Conservation (phyloP, 2,888 invertebrate genomes). For the Anarsia innoxiella region DNA sequence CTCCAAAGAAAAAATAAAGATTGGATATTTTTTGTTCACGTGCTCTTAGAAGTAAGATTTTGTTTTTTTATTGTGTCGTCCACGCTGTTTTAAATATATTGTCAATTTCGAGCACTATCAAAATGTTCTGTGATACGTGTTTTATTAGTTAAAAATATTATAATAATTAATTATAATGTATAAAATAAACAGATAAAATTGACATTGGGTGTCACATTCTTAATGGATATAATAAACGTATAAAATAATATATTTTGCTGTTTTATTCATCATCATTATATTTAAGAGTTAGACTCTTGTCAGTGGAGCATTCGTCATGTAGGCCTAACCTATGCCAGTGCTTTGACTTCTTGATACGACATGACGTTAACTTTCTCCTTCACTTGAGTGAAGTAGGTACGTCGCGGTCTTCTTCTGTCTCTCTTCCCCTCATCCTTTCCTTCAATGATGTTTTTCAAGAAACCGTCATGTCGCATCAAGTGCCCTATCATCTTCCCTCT, state of each 20-base stretch:
- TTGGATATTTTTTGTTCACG: constrained; percentile 3
- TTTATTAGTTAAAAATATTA: constrained; percentile 50
- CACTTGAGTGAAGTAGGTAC: neutral
- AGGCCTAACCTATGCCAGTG: neutral
- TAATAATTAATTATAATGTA: constrained; percentile 22
- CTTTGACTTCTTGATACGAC: neutral
- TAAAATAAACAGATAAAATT: constrained; percentile 30
- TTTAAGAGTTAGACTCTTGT: neutral
- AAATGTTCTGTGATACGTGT: constrained; percentile 72
- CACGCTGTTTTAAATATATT: constrained; percentile 46
- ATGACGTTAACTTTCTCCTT: neutral
- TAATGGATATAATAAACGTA: constrained; percentile 65
- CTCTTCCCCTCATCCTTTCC: too few relatives aligned
- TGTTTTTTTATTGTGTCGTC: constrained; percentile 35
- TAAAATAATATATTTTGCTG: constrained; percentile 24
- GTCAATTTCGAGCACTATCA: constrained; percentile 73
- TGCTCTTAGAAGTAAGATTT: constrained; percentile 4
- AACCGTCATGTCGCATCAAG: too few relatives aligned
- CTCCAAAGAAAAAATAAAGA: too few relatives aligned
- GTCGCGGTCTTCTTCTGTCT: too few relatives aligned
- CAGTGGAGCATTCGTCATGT: neutral
- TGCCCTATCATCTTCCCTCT: too few relatives aligned
- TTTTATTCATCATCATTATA: neutral
- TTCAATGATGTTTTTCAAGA: too few relatives aligned
- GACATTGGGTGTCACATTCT: constrained; percentile 63